These are phyloP conservation scores for Orthonevra nobilis DNA, from an alignment of 2,888 invertebrate species.

Conservation along the genomic window DNA sequence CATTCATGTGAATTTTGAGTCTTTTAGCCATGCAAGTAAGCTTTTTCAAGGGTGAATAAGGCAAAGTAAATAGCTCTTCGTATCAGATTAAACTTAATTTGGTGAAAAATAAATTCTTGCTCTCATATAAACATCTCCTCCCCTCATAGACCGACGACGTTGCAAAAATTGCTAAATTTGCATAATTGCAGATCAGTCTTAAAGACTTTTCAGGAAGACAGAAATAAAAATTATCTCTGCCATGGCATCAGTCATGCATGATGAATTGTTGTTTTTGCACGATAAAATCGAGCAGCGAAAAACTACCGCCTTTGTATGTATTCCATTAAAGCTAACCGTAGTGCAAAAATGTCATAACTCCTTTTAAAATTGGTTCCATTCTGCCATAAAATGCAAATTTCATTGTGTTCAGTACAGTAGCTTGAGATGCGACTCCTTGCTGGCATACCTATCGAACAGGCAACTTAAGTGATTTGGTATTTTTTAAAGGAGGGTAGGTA, in stretches of 20 bases:
- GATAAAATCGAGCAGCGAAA: slow-evolving; percentile 25
- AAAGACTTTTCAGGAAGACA: slow-evolving; percentile 12
- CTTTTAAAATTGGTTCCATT: slow-evolving; percentile 65
- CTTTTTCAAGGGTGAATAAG: no score
- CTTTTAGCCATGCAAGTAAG: no score
- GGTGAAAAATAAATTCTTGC: no score
- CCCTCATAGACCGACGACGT: background rate
- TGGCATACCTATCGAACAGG: slow-evolving; percentile 13
- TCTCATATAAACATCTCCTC: background rate
- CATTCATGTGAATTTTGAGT: no score
- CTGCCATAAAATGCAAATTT: slow-evolving; percentile 68
- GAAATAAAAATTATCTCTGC: slow-evolving; percentile 53
- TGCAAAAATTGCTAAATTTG: slow-evolving; percentile 64
- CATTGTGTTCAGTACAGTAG: no score
- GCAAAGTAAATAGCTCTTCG: no score
- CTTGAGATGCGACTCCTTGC: background rate
- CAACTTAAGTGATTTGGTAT: slow-evolving; percentile 31
- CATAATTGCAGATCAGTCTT: slow-evolving; percentile 55
- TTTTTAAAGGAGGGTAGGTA: slow-evolving; percentile 21
- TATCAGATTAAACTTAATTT: no score
- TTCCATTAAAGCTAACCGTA: slow-evolving; percentile 42
- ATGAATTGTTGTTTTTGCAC: slow-evolving; percentile 47
- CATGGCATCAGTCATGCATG: slow-evolving; percentile 59
- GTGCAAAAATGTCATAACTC: slow-evolving; percentile 65
- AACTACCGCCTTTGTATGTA: slow-evolving; percentile 13